A percentile compares a stretch with the other conserved stretches of the same genome.
These are phyloP conservation scores for Megastigmus dorsalis DNA, from an alignment of 2,888 invertebrate species.

Conservation along the genomic window DNA sequence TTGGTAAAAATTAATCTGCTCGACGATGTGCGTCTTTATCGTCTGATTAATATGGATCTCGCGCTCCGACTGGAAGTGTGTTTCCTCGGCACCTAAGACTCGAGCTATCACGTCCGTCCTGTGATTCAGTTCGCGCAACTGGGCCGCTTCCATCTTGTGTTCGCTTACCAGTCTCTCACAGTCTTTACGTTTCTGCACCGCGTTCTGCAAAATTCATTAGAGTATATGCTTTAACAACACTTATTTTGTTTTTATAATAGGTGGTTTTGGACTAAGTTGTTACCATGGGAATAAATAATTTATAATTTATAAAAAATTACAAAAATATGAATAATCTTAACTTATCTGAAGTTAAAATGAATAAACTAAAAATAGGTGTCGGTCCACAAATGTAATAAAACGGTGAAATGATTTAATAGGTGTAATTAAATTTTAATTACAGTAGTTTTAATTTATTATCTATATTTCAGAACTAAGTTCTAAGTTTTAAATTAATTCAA, in stretches of 20 bases:
- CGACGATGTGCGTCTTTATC: constrained; percentile 89
- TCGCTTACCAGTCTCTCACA: constrained; percentile 88
- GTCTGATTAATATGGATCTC: constrained; percentile 89
- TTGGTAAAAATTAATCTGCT: constrained; percentile 95
- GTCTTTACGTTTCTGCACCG: constrained; percentile 91
- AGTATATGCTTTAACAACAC: too few species aligned
- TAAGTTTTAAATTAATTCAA: too few species aligned
- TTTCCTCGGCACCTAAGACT: constrained; percentile 94
- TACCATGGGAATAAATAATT: not conserved
- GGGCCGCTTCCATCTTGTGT: constrained; percentile 88
- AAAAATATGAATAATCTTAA: too few species aligned
- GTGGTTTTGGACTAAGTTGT: not conserved
- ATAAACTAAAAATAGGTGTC: not conserved
- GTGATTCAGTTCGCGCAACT: constrained; percentile 86
- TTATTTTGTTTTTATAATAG: not conserved
- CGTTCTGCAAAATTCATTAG: constrained; percentile 76
- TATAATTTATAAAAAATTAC: too few species aligned
- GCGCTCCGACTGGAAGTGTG: constrained; percentile 92
- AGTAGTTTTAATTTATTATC: too few species aligned
- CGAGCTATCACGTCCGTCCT: constrained; percentile 95
- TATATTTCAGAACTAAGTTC: too few species aligned
- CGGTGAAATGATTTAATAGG: too few species aligned
- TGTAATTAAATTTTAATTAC: too few species aligned
- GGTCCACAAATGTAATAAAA: too few species aligned
- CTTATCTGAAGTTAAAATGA: not conserved